A percentile compares a stretch with the other conserved stretches of the same genome.
phyloP scores from a whole-genome alignment of 2,113 vertebrate species.

The Trematomus loennbergii region DNA sequence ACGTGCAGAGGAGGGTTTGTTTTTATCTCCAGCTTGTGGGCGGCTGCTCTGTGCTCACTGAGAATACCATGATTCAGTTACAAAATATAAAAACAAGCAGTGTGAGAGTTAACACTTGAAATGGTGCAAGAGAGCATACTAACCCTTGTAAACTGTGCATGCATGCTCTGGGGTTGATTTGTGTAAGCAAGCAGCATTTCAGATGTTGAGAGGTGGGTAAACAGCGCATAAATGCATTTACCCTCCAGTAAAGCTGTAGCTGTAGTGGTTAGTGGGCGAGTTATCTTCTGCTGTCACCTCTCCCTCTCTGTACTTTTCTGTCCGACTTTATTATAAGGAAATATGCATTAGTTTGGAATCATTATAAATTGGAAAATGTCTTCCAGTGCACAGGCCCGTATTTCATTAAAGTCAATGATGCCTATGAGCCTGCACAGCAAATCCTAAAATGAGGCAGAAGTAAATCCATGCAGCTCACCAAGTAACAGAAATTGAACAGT shows the following conservation, averaged over 20 bases:
- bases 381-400: slow-evolving; percentile 11
- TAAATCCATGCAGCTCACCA: slow-evolving; percentile 42
- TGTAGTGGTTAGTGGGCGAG: background rate
- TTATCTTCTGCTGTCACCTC: slow-evolving; percentile 26
- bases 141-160: slow-evolving; percentile 6
- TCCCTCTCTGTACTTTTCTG: slow-evolving; percentile 25
- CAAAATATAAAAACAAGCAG: background rate
- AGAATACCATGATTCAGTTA: slow-evolving; percentile 1
- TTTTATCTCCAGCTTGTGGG: slow-evolving; percentile 43
- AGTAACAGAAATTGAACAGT: slow-evolving; percentile 32
- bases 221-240: background rate
- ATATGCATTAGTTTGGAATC: slow-evolving; percentile 48
- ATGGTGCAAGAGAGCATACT: slow-evolving; percentile 5
- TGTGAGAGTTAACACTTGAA: slow-evolving; percentile 4
- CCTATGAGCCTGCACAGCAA: slow-evolving; percentile 44
- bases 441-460: slow-evolving; percentile 46
- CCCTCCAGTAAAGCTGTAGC: background rate
- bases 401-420: slow-evolving; percentile 60
- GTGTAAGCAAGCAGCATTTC: background rate
- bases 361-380: slow-evolving; percentile 43
- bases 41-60: slow-evolving; percentile 4
- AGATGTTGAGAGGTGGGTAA: slow-evolving; percentile 3
- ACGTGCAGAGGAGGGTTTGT: slow-evolving; percentile 42
- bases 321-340: slow-evolving; percentile 31
- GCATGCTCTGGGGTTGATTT: background rate